phyloP scores from a whole-genome alignment of 2,797 vertebrate genomes.

The Cirrhinus molitorella region DNA sequence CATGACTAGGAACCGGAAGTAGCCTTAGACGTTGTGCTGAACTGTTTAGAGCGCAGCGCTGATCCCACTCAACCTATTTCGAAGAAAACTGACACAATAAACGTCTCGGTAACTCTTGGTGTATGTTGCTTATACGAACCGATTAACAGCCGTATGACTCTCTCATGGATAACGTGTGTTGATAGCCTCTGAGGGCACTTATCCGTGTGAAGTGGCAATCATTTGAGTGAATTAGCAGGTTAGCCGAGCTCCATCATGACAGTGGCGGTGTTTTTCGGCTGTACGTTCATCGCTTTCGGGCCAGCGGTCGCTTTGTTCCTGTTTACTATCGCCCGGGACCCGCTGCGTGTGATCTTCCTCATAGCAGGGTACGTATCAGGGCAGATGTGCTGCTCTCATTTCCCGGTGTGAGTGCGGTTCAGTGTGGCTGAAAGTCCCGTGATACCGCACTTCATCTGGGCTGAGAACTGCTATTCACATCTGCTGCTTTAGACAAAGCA shows the following conservation, averaged over 20 bases:
- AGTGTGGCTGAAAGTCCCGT: not conserved
- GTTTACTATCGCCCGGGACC: constrained; percentile 84
- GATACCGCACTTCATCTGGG: constrained; percentile 23
- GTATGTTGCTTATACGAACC: not conserved
- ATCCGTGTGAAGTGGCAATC: constrained; percentile 9
- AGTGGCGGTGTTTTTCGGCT: constrained; percentile 83
- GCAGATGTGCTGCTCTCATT: not conserved
- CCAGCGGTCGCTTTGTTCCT: constrained; percentile 83
- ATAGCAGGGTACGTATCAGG: constrained; percentile 80
- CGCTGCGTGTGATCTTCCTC: constrained; percentile 84
- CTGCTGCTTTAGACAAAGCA: not conserved
- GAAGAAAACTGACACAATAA: constrained; percentile 18
- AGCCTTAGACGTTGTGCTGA: not conserved
- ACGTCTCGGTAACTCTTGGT: not conserved
- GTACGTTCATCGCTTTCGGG: constrained; percentile 84
- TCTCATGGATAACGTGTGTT: constrained; percentile 15
- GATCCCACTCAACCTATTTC: constrained; percentile 2
- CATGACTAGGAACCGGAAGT: constrained; percentile 47
- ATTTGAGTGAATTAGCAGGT: constrained; percentile 7
- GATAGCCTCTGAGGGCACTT: constrained; percentile 12
- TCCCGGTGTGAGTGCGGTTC: not conserved
- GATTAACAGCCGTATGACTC: not conserved
- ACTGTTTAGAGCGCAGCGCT: not conserved
- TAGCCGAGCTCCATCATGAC: constrained; percentile 76
- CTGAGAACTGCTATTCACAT: not conserved